Base-by-base conservation (phyloP, 2,888 invertebrate species). In the Cephus pulcher region DNA sequence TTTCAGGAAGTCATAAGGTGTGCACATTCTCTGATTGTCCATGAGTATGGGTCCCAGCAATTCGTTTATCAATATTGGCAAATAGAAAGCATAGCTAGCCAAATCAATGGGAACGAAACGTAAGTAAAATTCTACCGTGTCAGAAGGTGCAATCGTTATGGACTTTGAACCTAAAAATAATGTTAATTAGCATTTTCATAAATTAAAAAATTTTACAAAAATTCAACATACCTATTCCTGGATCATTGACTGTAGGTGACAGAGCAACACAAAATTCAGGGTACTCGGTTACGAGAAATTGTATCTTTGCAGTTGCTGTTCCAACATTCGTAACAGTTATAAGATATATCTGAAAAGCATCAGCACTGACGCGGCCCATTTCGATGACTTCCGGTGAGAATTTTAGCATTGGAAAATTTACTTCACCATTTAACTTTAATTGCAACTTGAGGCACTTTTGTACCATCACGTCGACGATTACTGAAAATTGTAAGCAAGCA, bases 51-150 rank as follows among this genome's bases (percentile, higher is more conserved):
- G 94, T 0, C 95, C 95, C 75, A 95, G 83, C 71, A 94, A 87
- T 76, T 92, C 92, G 84, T 95, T 95, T 32, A 95, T 90, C 84
- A 93, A 91, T 79, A 94, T 92, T 0, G 95, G 95, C 76, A 95
- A 90, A 83, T 92, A 93, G 88, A 94, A 93, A 76, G 93, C 93
- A 85, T 94, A 94, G 80, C 93, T 93, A 81, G 91, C 89, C 1
- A 92, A 84, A 78, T 93, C 92, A 12, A 86, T 82, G 0, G 93
- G 93, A 69, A 82, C 81, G 79, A 93, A 93, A 80, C 92, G 91
- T 3, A 93, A 79, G 80, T 87, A 91, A 12, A 93, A 84, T 4
- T 86, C 83, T 75, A 84, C 86, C 0, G 80, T 84, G 74, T 87
- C 87, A 0, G 86, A 84, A 2, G 92, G 86, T 2, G 81, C 80